phyloP scores from a whole-genome alignment of 2,888 invertebrate genomes.

The Agrilus biguttatus region DNA sequence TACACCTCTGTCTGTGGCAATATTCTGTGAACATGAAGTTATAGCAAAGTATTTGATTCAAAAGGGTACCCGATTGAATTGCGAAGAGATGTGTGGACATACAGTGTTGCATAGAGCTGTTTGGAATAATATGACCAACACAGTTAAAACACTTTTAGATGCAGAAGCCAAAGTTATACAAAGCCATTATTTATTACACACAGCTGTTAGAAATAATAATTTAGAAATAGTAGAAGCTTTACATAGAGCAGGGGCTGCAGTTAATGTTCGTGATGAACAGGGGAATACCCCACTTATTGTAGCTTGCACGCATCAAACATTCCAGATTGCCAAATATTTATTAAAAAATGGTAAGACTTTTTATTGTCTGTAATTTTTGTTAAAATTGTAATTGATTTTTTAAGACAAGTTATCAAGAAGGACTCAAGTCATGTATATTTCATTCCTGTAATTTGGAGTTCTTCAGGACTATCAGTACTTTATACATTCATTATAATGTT shows the following conservation, averaged over 20 bases:
- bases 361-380: background rate
- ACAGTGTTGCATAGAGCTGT: slow-evolving; percentile 61
- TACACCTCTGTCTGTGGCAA: slow-evolving; percentile 33
- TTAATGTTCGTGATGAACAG: slow-evolving; percentile 47
- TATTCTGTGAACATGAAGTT: slow-evolving; percentile 26
- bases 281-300: slow-evolving; percentile 56
- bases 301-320: slow-evolving; percentile 30
- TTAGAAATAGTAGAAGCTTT: slow-evolving; percentile 42
- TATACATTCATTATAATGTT: too few species aligned
- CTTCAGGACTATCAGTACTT: too few species aligned
- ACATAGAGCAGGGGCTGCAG: slow-evolving; percentile 39
- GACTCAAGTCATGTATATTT: too few species aligned
- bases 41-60: slow-evolving; percentile 36
- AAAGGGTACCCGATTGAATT: slow-evolving; percentile 47
- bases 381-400: background rate
- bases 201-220: slow-evolving; percentile 48
- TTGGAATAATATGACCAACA: slow-evolving; percentile 42
- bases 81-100: slow-evolving; percentile 54
- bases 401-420: background rate
- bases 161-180: slow-evolving; percentile 57
- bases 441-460: too few species aligned
- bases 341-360: slow-evolving; percentile 37
- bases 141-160: slow-evolving; percentile 43
- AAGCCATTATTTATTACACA: slow-evolving; percentile 53
- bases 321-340: slow-evolving; percentile 37